Conservation (phyloP, 2,888 invertebrate species). For the Platycheirus albimanus region DNA sequence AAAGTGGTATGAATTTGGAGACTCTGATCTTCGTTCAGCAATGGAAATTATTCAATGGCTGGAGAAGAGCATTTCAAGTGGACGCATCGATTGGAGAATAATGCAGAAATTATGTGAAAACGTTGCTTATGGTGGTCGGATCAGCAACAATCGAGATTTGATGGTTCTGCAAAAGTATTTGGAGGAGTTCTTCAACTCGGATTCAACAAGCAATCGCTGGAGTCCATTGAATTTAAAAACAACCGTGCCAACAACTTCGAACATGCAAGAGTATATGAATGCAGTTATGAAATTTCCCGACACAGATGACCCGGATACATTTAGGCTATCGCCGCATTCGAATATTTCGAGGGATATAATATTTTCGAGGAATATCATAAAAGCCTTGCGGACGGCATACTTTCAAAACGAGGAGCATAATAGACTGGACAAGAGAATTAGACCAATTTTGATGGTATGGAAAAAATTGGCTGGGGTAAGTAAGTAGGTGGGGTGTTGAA, state of each 20-base stretch:
- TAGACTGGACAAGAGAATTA: constrained; percentile 85
- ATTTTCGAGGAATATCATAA: constrained; percentile 79
- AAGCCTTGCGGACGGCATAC: constrained; percentile 78
- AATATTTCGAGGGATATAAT: constrained; percentile 80
- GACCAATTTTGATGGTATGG: constrained; percentile 92
- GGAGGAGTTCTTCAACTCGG: constrained; percentile 85
- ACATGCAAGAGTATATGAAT: constrained; percentile 80
- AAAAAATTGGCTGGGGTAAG: constrained; percentile 87
- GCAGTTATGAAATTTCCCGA: constrained; percentile 80
- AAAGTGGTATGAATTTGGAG: constrained; percentile 93
- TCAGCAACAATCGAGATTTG: constrained; percentile 90
- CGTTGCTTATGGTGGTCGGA: constrained; percentile 93
- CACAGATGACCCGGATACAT: constrained; percentile 80
- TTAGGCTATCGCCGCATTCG: constrained; percentile 80
- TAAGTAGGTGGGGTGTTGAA: neutral
- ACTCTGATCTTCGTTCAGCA: constrained; percentile 90
- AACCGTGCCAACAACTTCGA: constrained; percentile 79
- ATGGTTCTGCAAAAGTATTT: constrained; percentile 84
- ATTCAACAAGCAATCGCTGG: constrained; percentile 85
- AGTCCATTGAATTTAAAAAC: constrained; percentile 84
- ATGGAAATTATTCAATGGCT: constrained; percentile 84
- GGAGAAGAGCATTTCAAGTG: constrained; percentile 76
- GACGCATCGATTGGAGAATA: constrained; percentile 86
- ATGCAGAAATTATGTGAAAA: constrained; percentile 90
- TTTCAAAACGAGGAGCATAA: constrained; percentile 75